Conservation (phyloP, 2,888 invertebrate species). For the Melieria picta region DNA sequence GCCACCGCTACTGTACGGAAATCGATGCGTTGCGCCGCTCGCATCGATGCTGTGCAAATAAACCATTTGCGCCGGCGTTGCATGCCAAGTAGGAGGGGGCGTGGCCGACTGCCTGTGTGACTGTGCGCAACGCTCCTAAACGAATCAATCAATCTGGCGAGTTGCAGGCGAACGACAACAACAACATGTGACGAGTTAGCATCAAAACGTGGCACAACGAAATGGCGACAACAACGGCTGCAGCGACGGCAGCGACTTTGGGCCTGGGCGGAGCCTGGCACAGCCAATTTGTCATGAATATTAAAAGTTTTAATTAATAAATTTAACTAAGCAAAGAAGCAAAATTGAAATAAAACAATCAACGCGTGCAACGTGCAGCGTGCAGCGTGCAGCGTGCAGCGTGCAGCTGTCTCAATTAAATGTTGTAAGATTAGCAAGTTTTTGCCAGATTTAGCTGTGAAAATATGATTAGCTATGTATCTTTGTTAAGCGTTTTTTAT, state of each 20-base stretch:
- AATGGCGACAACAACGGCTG: too few species aligned
- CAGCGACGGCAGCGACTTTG: constrained; percentile 9
- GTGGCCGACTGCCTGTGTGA: constrained; percentile 1
- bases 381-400: too few species aligned
- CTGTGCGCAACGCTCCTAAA: constrained; percentile 3
- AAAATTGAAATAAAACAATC: not conserved
- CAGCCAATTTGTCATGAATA: constrained; percentile 44
- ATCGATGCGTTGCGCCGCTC: constrained; percentile 3
- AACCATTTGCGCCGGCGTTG: constrained; percentile 17
- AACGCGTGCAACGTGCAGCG: too few species aligned
- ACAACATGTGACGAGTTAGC: not conserved
- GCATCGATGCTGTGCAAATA: constrained; percentile 21
- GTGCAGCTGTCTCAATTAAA: too few species aligned
- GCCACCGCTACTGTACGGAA: constrained; percentile 16
- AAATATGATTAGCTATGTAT: too few species aligned
- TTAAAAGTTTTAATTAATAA: constrained; percentile 44
- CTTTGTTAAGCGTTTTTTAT: too few species aligned
- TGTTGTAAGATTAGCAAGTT: too few species aligned
- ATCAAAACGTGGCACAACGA: not conserved
- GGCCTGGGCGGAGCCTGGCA: constrained; percentile 38
- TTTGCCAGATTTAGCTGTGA: too few species aligned
- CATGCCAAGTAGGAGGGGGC: not conserved
- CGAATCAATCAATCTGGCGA: constrained; percentile 21
- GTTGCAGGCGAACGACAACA: not conserved
- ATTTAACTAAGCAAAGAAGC: constrained; percentile 14